Percentiles rank a stretch among this genome's conserved stretches.
Conservation (phyloP, 2,888 invertebrate species). For the Luperina testacea region DNA sequence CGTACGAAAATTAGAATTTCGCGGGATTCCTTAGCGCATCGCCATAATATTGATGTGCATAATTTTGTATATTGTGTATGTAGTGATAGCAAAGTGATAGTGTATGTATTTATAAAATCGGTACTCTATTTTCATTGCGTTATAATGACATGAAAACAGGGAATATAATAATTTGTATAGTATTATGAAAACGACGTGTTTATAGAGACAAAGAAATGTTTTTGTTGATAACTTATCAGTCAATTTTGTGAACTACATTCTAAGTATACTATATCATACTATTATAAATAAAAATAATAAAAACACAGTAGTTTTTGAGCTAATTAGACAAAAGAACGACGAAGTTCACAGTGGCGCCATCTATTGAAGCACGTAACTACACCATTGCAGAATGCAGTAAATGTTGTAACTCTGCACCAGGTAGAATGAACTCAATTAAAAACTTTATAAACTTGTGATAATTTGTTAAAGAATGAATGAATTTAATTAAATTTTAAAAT, state of each 20-base stretch:
- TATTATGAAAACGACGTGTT: conserved; percentile 26
- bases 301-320: conserved; percentile 17
- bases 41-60: conserved; percentile 10
- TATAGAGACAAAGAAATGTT: conserved; percentile 24
- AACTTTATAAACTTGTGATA: conserved; percentile 64
- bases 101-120: conserved; percentile 19
- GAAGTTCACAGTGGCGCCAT: conserved; percentile 18
- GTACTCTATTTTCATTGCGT: conserved; percentile 25
- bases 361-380: neutral
- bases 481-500: conserved; percentile 57
- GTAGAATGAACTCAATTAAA: conserved; percentile 39
- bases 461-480: conserved; percentile 62
- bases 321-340: conserved; percentile 9
- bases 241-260: conserved; percentile 56
- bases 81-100: conserved; percentile 14
- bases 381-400: conserved; percentile 10
- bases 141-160: conserved; percentile 49
- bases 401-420: conserved; percentile 28
- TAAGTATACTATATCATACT: conserved; percentile 54
- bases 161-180: conserved; percentile 51
- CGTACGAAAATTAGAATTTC: neutral
- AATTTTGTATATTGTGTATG: neutral
- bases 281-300: conserved; percentile 2
- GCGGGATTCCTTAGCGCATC: neutral
- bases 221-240: conserved; percentile 37